Percentiles rank a stretch among this genome's conserved stretches.
Evolutionary conservation across 2,797 vertebrate genomes (phyloP).

Genomic region (Carcharodon carcharias): DNA sequence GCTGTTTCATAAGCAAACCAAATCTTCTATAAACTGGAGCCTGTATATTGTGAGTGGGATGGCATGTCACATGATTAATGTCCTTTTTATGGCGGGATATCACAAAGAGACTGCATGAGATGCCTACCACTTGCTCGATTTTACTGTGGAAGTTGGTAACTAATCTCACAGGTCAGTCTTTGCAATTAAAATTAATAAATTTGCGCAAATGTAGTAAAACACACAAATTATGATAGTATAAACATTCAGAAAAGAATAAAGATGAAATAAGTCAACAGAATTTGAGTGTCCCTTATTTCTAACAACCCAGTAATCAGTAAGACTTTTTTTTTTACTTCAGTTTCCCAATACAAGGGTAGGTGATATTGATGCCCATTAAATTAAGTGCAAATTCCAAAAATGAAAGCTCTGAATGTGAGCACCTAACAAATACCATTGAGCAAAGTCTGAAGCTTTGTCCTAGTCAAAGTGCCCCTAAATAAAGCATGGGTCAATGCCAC

Average conservation of each 20-base stretch:
- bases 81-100: background rate
- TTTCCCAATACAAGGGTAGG: background rate
- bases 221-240: background rate
- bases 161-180: background rate
- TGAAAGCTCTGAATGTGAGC: background rate
- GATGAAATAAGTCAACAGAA: background rate
- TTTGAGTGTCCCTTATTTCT: background rate
- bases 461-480: background rate
- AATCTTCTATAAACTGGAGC: background rate
- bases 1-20: background rate
- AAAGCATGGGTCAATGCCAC: background rate
- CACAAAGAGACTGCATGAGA: background rate
- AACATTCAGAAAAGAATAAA: background rate
- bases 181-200: background rate
- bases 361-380: background rate
- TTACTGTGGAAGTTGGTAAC: background rate
- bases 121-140: background rate
- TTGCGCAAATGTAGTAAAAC: background rate
- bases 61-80: background rate
- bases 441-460: background rate
- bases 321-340: background rate
- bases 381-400: background rate
- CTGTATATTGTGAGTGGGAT: background rate
- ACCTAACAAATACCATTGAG: background rate
- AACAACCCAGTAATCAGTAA: background rate